Base-by-base conservation (phyloP, 2,888 invertebrate genomes). In the Dynastes maya region DNA sequence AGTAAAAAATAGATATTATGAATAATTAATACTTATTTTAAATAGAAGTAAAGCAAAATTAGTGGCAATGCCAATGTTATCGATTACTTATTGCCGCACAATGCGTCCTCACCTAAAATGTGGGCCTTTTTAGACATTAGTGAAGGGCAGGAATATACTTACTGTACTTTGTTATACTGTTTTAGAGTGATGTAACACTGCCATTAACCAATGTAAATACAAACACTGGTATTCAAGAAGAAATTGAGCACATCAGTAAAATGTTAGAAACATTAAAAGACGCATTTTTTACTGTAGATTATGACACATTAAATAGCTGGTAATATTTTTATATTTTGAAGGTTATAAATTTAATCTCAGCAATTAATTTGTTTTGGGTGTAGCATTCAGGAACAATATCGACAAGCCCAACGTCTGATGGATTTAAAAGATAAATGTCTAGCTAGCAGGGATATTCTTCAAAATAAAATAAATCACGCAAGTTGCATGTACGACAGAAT, bases 401-500 rank as follows among this genome's bases (percentile, higher is more conserved):
- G 89, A 79, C 91, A 92, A 83, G 89, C 89, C 13, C 88, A 88
- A 65, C 88, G 90, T 16, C 84, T 92, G 67, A 83, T 88, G 83
- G 86, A 86, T 80, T 90, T 91, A 82, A 86, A 91, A 67, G 85
- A 88, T 0, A 81, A 88, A 27, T 91, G 90, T 81, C 87, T 89
- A 71, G 84, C 86, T 13, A 89, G 90, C 79, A 87, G 91, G 0
- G 89, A 92, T 80, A 86, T 86, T 0, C 86, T 91, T 13, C 84
- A 91, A 40, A 90, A 90, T 58, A 90, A 90, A 79, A 88, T 90
- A 55, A 90, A 91, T 80, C 90, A 92, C 78, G 92, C 91, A 5
- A 82, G 89, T 1, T 65, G 90, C 80, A 89, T 91, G 88, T 63
- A 75, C 51, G 53, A 64, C 16, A 40, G 11, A 2, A 9, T 79